A percentile compares a stretch with the other conserved stretches of the same genome.
These are phyloP conservation scores for western clawed frog (Xenopus tropicalis) DNA, from an alignment of 2,113 vertebrate species.

Conservation along the genomic window DNA sequence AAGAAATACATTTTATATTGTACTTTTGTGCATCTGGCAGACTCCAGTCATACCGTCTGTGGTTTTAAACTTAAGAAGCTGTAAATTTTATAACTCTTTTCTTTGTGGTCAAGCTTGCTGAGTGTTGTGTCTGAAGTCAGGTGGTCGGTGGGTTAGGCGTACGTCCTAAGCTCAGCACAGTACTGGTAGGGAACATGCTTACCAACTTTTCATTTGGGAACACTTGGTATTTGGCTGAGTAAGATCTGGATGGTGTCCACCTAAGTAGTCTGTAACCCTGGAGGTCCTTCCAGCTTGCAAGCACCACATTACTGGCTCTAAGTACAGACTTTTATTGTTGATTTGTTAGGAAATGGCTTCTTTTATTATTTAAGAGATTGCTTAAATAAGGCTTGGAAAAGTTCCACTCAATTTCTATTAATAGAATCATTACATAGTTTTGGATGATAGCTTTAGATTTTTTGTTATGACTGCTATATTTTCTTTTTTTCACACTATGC, in stretches of 20 bases:
- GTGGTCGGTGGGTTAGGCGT: constrained; percentile 71
- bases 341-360: constrained; percentile 46
- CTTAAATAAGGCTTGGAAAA: constrained; percentile 15
- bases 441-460: constrained; percentile 3
- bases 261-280: constrained; percentile 64
- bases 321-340: constrained; percentile 18
- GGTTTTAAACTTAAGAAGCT: constrained; percentile 64
- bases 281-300: constrained; percentile 64
- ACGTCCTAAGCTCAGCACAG: constrained; percentile 65
- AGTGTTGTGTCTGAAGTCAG: constrained; percentile 72
- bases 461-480: background rate
- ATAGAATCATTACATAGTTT: background rate
- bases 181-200: constrained; percentile 65
- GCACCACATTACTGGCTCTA: constrained; percentile 50
- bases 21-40: constrained; percentile 48
- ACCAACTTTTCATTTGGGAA: constrained; percentile 73
- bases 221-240: constrained; percentile 65
- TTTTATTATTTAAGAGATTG: constrained; percentile 31
- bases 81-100: constrained; percentile 73
- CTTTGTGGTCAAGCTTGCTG: constrained; percentile 65
- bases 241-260: constrained; percentile 63
- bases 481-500: background rate
- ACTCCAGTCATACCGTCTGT: constrained; percentile 50
- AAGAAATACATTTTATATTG: background rate
- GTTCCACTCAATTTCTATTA: background rate